Conservation (phyloP, 2,888 invertebrate genomes). For the Harpalus rubripes region DNA sequence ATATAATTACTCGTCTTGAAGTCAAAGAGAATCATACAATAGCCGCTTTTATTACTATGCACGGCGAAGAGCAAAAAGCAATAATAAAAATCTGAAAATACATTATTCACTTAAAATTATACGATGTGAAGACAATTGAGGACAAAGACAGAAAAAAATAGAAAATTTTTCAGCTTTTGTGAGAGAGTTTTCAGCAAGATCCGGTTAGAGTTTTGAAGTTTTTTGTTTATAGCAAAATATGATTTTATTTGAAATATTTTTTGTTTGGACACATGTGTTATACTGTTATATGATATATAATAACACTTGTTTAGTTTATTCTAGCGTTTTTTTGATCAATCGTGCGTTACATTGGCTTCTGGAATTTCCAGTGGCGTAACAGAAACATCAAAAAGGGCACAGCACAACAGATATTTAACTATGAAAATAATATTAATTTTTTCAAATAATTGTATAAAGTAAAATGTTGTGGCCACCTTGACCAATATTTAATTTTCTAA, state of each 20-base stretch:
- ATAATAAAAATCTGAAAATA: constrained; percentile 18
- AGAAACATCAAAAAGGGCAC: no score
- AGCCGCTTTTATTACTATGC: constrained; percentile 16
- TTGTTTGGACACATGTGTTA: constrained; percentile 38
- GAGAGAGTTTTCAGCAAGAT: constrained; percentile 16
- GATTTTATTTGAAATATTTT: constrained; percentile 33
- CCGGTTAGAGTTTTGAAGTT: background rate
- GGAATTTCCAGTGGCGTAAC: constrained; percentile 26
- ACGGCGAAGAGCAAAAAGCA: constrained; percentile 14
- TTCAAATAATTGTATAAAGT: no score
- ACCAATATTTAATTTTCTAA: no score
- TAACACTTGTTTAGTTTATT: constrained; percentile 26
- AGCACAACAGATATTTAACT: no score
- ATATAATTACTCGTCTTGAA: constrained; percentile 43
- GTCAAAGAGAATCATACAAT: constrained; percentile 33
- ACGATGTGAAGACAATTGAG: constrained; percentile 30
- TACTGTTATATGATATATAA: constrained; percentile 39
- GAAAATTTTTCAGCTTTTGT: constrained; percentile 16
- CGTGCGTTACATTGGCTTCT: constrained; percentile 25
- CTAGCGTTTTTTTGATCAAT: constrained; percentile 31
- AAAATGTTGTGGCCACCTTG: no score
- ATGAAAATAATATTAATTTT: no score
- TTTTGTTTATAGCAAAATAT: constrained; percentile 43
- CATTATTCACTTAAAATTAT: constrained; percentile 43
- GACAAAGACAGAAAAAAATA: background rate